A percentile compares a stretch with the other conserved stretches of the same genome.
Evolutionary conservation across 2,113 vertebrate species (phyloP).

Genomic region (Tetrao urogallus): DNA sequence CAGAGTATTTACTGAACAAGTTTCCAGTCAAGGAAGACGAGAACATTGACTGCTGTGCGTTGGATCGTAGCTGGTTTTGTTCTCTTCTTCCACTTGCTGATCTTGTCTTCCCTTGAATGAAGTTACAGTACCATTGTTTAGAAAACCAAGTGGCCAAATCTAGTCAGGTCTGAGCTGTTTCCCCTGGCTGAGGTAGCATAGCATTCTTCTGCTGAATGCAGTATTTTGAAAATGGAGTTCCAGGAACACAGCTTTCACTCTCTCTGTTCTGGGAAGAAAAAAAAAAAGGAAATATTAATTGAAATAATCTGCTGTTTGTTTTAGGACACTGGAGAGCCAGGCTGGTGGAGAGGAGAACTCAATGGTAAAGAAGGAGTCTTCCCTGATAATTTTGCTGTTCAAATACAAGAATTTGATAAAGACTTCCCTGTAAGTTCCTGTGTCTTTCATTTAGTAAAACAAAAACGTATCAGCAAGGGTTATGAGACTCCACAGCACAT

Average conservation of each 20-base stretch:
- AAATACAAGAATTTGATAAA: slow-evolving; percentile 87
- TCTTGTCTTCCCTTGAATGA: neutral
- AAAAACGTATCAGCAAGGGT: neutral
- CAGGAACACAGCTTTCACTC: neutral
- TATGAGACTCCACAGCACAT: neutral
- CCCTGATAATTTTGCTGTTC: slow-evolving; percentile 90
- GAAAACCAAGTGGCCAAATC: neutral
- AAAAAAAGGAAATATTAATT: neutral
- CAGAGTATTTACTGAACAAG: neutral
- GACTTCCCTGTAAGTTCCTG: slow-evolving; percentile 85
- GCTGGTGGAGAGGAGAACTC: slow-evolving; percentile 94
- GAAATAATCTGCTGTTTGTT: slow-evolving; percentile 31
- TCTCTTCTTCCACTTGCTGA: neutral
- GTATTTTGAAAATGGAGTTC: neutral
- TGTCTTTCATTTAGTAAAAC: neutral
- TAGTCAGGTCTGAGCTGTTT: neutral
- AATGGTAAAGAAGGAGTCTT: slow-evolving; percentile 92
- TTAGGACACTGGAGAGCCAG: slow-evolving; percentile 91
- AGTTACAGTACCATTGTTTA: neutral
- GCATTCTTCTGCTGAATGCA: neutral
- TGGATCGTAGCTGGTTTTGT: neutral
- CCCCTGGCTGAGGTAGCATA: neutral
- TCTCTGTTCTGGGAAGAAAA: neutral
- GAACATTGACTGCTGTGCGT: neutral
- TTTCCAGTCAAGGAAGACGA: neutral